Base-by-base conservation (phyloP, 2,888 invertebrate species). In the Icerya purchasi region DNA sequence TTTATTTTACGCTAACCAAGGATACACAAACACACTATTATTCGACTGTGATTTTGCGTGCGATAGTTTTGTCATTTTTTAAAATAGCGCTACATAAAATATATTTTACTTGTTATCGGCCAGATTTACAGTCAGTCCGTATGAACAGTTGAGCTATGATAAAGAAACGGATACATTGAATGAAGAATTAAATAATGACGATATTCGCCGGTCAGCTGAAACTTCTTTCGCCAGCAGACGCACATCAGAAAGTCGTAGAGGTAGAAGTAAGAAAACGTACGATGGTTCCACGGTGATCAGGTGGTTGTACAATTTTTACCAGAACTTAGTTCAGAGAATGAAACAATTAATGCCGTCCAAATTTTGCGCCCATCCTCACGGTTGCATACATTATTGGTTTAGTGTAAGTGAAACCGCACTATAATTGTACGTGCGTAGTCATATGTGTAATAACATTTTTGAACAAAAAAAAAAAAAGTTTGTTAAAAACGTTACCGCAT, bases 101-200 rank as follows among this genome's bases (percentile, higher is more conserved):
- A n/a, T n/a, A n/a, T n/a, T n/a, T n/a, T n/a, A n/a, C n/a, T n/a
- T n/a, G n/a, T n/a, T n/a, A n/a, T n/a, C n/a, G n/a, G n/a, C n/a
- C 59, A 78, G 78, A 66, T 77, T 81, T 68, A 75, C 81, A 64
- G 74, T 81, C 65, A 82, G 82, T 50, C 76, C 76, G 22, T 73
- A 76, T 64, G 83, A 83, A 69, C 79, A 79, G 64, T 54, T 62
- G 22, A 65, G 63, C 19, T 66, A 64, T 61, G 57, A 25, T 14
- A 62, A 62, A 58, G 36, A 36, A 36, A 36, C 36, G 8, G 36
- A 36, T 36, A 36, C 14, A 8, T 14, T 36, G 14, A 36, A 36
- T 36, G 36, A 5, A 14, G 36, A 36, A 36, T 8, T 36, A 5
- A 14, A 14, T 36, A 36, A 5, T 36, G 36, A 36, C 14, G n/a